Conservation (phyloP, 2,888 invertebrate genomes). For the Toxonevra muliebris region DNA sequence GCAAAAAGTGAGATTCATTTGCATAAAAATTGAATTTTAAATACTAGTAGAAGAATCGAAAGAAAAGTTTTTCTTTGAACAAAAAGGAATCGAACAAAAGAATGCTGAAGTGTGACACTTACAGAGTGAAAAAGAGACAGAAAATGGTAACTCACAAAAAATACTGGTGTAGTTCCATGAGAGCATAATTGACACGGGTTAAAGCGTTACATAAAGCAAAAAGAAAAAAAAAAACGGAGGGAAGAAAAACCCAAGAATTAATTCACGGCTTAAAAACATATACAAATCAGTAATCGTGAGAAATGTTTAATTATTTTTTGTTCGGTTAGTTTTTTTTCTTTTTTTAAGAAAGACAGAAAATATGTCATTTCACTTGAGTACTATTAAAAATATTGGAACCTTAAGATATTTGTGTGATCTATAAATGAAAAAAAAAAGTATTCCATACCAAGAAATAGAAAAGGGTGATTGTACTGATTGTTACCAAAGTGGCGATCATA, state of each 20-base stretch:
- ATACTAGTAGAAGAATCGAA: neutral
- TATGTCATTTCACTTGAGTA: slow-evolving; percentile 28
- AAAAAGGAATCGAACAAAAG: slow-evolving; percentile 15
- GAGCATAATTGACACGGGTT: slow-evolving; percentile 11
- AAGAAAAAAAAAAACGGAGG: neutral
- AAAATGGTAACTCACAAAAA: too few species aligned
- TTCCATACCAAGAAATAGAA: too few species aligned
- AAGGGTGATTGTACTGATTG: slow-evolving; percentile 20
- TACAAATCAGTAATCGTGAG: too few species aligned
- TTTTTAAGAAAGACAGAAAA: slow-evolving; percentile 5
- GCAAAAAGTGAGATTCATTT: neutral
- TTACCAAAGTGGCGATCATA: slow-evolving; percentile 11
- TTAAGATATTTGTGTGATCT: slow-evolving; percentile 15
- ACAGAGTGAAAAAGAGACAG: too few species aligned
- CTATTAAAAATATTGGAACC: slow-evolving; percentile 7
- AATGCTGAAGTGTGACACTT: slow-evolving; percentile 29
- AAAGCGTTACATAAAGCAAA: neutral
- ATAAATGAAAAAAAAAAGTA: neutral
- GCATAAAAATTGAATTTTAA: slow-evolving; percentile 14
- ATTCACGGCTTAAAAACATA: neutral
- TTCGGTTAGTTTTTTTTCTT: slow-evolving; percentile 1
- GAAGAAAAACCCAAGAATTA: neutral
- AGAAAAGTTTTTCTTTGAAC: slow-evolving; percentile 21
- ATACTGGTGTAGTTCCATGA: neutral
- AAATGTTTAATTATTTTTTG: too few species aligned